These are phyloP conservation scores for Siniperca scherzeri DNA, from an alignment of 2,797 vertebrate genomes.

Conservation along the genomic window DNA sequence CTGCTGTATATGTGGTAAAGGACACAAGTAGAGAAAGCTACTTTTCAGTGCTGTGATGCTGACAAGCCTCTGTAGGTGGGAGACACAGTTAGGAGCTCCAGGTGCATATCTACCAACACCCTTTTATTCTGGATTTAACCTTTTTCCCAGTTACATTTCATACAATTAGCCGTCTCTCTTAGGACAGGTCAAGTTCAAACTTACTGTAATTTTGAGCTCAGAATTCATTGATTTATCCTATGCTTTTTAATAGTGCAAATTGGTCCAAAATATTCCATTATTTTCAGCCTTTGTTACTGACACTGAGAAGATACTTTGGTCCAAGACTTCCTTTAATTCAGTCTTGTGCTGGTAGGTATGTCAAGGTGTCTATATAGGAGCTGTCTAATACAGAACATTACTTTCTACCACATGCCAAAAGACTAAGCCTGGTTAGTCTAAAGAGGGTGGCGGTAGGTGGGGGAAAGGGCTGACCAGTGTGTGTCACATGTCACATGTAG, in stretches of 20 bases:
- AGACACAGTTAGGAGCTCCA: conserved; percentile 64
- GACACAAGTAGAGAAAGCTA: conserved; percentile 37
- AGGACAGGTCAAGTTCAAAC: background rate
- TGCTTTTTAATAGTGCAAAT: conserved; percentile 1
- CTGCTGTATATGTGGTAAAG: background rate
- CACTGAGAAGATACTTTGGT: conserved; percentile 36
- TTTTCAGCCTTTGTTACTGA: conserved; percentile 1
- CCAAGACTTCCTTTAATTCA: conserved; percentile 36
- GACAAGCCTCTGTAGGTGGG: conserved; percentile 65
- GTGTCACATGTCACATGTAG: conserved; percentile 57
- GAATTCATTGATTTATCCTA: background rate
- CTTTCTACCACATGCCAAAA: conserved; percentile 79
- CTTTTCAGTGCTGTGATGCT: conserved; percentile 68
- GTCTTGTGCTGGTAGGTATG: conserved; percentile 77
- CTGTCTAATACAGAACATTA: conserved; percentile 71
- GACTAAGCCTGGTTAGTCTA: conserved; percentile 67
- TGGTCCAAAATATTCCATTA: background rate
- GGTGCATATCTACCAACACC: conserved; percentile 81
- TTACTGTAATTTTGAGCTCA: conserved; percentile 21
- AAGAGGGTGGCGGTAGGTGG: conserved; percentile 50
- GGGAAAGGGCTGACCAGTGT: conserved; percentile 68
- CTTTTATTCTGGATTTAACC: background rate
- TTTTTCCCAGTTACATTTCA: conserved; percentile 9
- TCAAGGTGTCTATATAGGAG: conserved; percentile 70
- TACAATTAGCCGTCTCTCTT: background rate